phyloP scores from a whole-genome alignment of 2,888 invertebrate genomes.

The Lepetodrilus schrolli region DNA sequence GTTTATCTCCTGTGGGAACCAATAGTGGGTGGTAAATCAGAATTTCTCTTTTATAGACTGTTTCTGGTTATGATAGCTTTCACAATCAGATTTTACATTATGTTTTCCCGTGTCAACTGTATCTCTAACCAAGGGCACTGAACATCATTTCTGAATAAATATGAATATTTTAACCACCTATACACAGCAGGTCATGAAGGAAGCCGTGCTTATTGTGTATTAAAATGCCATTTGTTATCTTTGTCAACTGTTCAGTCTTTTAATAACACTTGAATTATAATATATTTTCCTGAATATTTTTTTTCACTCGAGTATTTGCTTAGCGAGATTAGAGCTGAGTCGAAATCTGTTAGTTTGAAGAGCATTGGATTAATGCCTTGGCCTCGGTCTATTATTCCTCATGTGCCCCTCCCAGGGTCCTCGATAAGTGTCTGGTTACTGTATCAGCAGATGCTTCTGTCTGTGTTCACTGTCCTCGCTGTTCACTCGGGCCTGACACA shows the following conservation, averaged over 20 bases:
- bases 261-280: not conserved
- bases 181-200: no score
- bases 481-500: constrained; percentile 18
- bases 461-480: not conserved
- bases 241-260: not conserved
- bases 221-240: no score
- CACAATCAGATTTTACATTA: no score
- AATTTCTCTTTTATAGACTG: no score
- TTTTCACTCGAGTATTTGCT: not conserved
- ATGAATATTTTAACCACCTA: no score
- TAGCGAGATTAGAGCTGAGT: constrained; percentile 1
- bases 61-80: no score
- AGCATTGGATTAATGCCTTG: not conserved
- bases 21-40: no score
- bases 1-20: no score
- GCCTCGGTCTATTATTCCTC: not conserved
- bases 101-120: no score
- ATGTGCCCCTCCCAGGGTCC: not conserved
- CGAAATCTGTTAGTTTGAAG: constrained; percentile 3
- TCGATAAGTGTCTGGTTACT: not conserved
- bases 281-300: not conserved
- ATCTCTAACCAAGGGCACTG: no score
- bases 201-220: no score
- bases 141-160: no score
- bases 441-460: not conserved